Evolutionary conservation across 2,797 vertebrate genomes (phyloP).

Genomic region (Zalophus californianus): DNA sequence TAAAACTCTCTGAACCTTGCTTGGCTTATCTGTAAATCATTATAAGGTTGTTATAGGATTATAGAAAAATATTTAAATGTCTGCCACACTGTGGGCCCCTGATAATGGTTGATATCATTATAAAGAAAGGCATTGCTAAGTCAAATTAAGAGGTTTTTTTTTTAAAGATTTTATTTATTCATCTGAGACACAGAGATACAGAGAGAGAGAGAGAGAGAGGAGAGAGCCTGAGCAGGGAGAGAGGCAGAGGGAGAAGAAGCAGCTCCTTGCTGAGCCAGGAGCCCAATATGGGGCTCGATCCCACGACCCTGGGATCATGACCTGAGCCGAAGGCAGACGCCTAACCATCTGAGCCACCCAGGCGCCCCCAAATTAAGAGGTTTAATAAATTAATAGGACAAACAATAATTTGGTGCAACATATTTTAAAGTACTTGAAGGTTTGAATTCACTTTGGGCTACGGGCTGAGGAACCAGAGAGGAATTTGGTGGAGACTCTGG

Average conservation of each 20-base stretch:
- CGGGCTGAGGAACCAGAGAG: not conserved
- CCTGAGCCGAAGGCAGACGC: no score
- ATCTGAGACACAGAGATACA: no score
- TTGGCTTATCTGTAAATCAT: conserved; percentile 17
- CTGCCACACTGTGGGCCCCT: not conserved
- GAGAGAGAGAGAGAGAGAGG: no score
- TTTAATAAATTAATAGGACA: conserved; percentile 28
- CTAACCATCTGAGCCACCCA: no score
- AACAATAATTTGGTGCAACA: not conserved
- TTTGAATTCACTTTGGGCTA: not conserved
- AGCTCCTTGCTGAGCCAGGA: no score
- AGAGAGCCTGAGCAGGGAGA: no score
- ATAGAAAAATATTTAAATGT: conserved; percentile 24
- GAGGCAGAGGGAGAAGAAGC: no score
- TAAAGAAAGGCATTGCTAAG: conserved; percentile 51
- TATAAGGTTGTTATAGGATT: not conserved
- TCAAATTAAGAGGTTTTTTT: conserved; percentile 17
- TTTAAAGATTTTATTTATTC: no score
- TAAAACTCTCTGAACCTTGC: conserved; percentile 22
- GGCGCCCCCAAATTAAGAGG: not conserved
- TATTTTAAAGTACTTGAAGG: not conserved
- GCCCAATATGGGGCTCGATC: no score
- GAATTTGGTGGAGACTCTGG: not conserved
- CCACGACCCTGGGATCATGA: no score
- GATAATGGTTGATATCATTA: conserved; percentile 1